Percentiles rank a stretch among this genome's conserved stretches.
These are phyloP conservation scores for Hetaerina titia DNA, from an alignment of 2,888 invertebrate species.

Conservation along the genomic window DNA sequence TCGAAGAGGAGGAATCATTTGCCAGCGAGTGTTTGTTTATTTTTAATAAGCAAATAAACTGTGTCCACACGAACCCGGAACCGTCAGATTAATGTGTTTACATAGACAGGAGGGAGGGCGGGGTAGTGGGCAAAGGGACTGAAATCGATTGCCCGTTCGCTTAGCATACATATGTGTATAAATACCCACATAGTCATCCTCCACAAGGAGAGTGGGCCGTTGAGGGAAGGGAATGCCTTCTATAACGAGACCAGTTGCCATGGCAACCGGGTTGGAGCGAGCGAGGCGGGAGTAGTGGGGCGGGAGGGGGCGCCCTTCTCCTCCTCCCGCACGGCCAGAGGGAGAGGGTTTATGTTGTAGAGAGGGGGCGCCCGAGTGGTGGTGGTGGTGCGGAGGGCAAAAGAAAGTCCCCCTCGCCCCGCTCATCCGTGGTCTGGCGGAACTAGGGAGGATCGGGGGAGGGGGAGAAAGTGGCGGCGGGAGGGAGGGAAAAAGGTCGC, in stretches of 20 bases:
- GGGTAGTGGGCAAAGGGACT: neutral
- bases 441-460: neutral
- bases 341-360: constrained; percentile 18
- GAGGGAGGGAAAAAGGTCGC: neutral
- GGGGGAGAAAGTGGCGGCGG: neutral
- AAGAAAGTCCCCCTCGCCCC: neutral
- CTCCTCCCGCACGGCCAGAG: neutral
- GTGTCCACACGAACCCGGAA: neutral
- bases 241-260: neutral
- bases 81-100: constrained; percentile 13
- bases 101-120: neutral
- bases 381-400: neutral
- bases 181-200: neutral
- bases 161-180: neutral
- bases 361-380: too few relatives aligned
- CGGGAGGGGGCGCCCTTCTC: neutral
- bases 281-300: neutral
- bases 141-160: neutral
- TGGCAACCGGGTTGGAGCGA: neutral
- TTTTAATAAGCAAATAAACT: neutral
- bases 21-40: neutral
- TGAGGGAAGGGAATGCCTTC: neutral
- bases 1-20: neutral
- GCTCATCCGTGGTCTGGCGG: neutral
- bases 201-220: neutral